Base-by-base conservation (phyloP, 2,888 invertebrate genomes). In the Parasteatoda lunata region DNA sequence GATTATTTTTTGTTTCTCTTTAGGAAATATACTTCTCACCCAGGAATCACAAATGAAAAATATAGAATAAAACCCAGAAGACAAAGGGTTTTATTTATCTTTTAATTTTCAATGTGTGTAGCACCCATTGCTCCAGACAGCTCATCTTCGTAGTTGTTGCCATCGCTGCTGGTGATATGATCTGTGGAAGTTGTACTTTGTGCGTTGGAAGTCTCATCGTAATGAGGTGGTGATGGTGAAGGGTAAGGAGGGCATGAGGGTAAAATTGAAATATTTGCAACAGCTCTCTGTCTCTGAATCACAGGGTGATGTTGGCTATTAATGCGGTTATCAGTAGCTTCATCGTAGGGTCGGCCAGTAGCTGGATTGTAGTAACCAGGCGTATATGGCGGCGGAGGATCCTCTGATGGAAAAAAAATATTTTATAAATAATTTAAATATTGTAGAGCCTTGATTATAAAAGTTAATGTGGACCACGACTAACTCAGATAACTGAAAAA, bases 311-410 rank as follows among this genome's bases (percentile, higher is more conserved):
- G 59, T 65, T 85, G 85, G 70, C 66, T 89, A 77, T 87, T 89
- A 3, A 81, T 47, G 52, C 79, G 72, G 70, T 88, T 88, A 69
- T 87, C 84, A 59, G 65, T 73, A 59, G 77, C 54, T 70, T 84
- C 89, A 66, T 89, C 84, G 77, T 89, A 89, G 8, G 89, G 88
- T n/a, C 73, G 72, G 3, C 89, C 89, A 11, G 89, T 88, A 11
- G 78, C 78, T n/a, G 89, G 88, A 80, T 90, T 89, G 72, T 89
- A 90, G 80, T 79, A 90, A 64, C 88, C 89, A 48, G 90, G 89
- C 11, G 91, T 90, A 86, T 91, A 91, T 4, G 91, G 91, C n/a
- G 91, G 91, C 59, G 91, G 91, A 5, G 91, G 91, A 80, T 90
- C 90, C 79, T 89, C 90, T 89, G 54, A 66, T 87, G 78, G 47